phyloP scores from a whole-genome alignment of 2,797 vertebrate genomes.

The Podargus strigoides region DNA sequence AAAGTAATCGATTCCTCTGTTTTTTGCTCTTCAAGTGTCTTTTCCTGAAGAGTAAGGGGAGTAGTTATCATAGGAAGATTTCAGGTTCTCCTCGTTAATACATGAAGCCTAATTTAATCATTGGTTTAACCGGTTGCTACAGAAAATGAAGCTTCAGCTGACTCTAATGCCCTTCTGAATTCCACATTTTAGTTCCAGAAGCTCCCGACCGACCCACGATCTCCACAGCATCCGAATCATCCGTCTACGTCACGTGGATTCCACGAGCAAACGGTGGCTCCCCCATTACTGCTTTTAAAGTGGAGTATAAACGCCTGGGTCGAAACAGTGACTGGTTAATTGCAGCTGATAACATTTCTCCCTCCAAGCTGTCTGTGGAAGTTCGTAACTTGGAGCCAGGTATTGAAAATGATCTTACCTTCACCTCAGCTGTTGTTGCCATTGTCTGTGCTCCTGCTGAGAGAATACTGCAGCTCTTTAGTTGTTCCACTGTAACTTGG shows the following conservation, averaged over 20 bases:
- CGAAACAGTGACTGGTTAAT: constrained; percentile 83
- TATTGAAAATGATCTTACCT: constrained; percentile 27
- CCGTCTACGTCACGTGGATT: constrained; percentile 94
- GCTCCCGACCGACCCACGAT: constrained; percentile 93
- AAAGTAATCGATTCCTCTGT: background rate
- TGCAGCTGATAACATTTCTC: constrained; percentile 91
- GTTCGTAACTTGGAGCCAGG: constrained; percentile 91
- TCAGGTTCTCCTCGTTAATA: background rate
- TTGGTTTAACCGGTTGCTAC: rapidly evolving
- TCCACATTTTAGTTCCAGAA: constrained; percentile 82
- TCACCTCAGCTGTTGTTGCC: background rate
- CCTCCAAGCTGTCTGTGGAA: constrained; percentile 95
- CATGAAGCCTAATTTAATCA: background rate
- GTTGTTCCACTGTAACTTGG: background rate
- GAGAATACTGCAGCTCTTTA: background rate
- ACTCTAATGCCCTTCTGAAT: background rate
- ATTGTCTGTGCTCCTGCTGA: background rate
- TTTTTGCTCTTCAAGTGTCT: background rate
- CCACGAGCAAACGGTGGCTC: constrained; percentile 95
- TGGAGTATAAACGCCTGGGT: constrained; percentile 86
- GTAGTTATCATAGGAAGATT: background rate
- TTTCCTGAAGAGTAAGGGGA: background rate
- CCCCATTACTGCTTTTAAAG: constrained; percentile 93
- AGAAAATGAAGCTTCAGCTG: background rate
- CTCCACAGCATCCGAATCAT: constrained; percentile 89